Evolutionary conservation across 2,888 invertebrate species (phyloP), one percentile per base, ranked within the genome.

Genomic region (Seladonia tumulorum): DNA sequence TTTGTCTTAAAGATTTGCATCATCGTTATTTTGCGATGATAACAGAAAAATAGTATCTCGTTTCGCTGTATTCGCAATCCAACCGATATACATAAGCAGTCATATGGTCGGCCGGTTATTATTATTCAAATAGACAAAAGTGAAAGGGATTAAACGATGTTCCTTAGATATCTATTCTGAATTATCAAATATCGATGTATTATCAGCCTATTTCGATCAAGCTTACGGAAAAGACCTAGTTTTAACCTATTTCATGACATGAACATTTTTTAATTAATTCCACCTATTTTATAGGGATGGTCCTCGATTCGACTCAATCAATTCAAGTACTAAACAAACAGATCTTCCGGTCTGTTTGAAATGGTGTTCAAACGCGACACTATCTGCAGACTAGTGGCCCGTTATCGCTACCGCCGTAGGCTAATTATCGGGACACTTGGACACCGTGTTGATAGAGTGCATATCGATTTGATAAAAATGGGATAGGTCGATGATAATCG

Each of bases 391-490:
- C 39, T 22, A 39, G 18, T 10, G 29, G 18, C 29, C 10, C 39
- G 39, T 35, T 39, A 68, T 68, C 68, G 22, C 16, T 42, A 39
- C n/a, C n/a, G 2, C 39, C n/a, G 35, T 35, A 10, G n/a, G 18
- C 47, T 74, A 79, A 79, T 79, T 79, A 79, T 49, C 22, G 7
- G 35, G 4, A 71, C 47, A 76, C 76, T 76, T 57, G 35, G n/a
- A 76, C 60, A 60, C 45, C 18, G 53, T 42, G 53, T 42, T n/a
- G 81, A 80, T 76, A 71, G 16, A 71, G 29, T 76, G 57, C 60
- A 70, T 63, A 66, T 60, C 42, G 81, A 71, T 81, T 76, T 35
- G 60, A 74, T 79, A 74, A 68, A 74, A 79, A 74, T 74, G 39
- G 60, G 49, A 66, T 74, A 68, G 66, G 39, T 74, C 18, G 47